A percentile compares a stretch with the other conserved stretches of the same genome.
phyloP scores from a whole-genome alignment of 2,113 vertebrate species.

The Lamprologus ornatipinnis region DNA sequence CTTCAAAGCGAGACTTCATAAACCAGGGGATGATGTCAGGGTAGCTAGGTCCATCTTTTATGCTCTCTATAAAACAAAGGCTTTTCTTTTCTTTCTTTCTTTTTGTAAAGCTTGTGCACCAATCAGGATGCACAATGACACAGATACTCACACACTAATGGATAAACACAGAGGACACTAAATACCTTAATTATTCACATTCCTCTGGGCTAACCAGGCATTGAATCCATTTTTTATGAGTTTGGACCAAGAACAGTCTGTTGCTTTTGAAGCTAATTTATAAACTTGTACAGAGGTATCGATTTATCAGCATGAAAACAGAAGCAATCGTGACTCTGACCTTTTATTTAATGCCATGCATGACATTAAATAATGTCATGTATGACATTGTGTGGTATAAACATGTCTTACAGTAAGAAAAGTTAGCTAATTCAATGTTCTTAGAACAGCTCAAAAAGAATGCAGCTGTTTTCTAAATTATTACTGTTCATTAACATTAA shows the following conservation, averaged over 20 bases:
- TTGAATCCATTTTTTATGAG: conserved; percentile 59
- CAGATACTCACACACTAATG: not conserved
- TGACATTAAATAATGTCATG: not conserved
- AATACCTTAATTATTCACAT: conserved; percentile 62
- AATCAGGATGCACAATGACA: not conserved
- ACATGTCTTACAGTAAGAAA: not conserved
- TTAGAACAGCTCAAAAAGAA: not conserved
- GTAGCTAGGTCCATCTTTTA: not conserved
- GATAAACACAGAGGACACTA: not conserved
- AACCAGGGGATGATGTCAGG: not conserved
- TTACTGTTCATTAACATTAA: not conserved
- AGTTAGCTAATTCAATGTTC: not conserved
- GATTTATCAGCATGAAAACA: conserved; percentile 5
- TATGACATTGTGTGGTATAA: not conserved
- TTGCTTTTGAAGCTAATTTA: conserved; percentile 33
- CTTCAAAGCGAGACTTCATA: not conserved
- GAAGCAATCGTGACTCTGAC: not conserved
- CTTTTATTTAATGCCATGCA: not conserved
- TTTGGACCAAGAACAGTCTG: conserved; percentile 24
- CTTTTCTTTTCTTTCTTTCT: not conserved
- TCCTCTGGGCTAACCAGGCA: conserved; percentile 45
- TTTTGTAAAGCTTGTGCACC: not conserved
- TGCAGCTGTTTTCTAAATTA: not conserved
- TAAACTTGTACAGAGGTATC: conserved; percentile 15
- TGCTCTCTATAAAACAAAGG: not conserved